A percentile compares a stretch with the other conserved stretches of the same genome.
Conservation (phyloP, 1,140 invertebrate species). For the Drosophila kanapiae region DNA sequence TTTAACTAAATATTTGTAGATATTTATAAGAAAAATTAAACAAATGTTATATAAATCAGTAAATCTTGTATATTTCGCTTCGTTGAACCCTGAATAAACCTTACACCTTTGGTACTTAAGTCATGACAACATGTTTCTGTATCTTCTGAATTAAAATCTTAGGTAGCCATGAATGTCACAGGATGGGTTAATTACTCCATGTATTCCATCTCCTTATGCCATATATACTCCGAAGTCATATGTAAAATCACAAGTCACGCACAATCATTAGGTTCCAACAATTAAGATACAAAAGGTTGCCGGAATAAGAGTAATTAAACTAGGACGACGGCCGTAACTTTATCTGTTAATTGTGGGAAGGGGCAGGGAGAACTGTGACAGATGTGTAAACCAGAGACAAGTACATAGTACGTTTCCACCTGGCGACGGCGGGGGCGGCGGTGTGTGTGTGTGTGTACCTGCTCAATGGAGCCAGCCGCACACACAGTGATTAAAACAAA, state of each 20-base stretch:
- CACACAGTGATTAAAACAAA: conserved; percentile 68
- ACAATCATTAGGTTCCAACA: conserved; percentile 24
- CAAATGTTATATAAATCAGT: too few species aligned
- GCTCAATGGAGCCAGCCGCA: neutral
- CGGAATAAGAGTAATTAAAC: conserved; percentile 43
- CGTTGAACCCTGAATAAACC: neutral
- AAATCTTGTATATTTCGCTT: too few species aligned
- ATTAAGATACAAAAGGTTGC: conserved; percentile 32
- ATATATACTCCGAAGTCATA: neutral
- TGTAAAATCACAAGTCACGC: conserved; percentile 25
- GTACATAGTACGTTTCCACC: conserved; percentile 43
- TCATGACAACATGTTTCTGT: neutral
- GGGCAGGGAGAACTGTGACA: conserved; percentile 33
- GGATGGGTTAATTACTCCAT: neutral
- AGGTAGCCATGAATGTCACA: neutral
- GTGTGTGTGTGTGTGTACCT: conserved; percentile 3
- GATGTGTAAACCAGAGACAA: conserved; percentile 43
- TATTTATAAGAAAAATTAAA: too few species aligned
- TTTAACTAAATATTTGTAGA: too few species aligned
- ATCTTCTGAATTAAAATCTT: neutral
- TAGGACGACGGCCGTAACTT: conserved; percentile 38
- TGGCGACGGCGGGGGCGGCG: conserved; percentile 24
- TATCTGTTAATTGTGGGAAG: conserved; percentile 49
- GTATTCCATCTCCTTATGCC: neutral
- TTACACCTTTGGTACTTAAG: too few species aligned